Conservation (phyloP, 2,113 vertebrate genomes). For the Megaleporinus macrocephalus region DNA sequence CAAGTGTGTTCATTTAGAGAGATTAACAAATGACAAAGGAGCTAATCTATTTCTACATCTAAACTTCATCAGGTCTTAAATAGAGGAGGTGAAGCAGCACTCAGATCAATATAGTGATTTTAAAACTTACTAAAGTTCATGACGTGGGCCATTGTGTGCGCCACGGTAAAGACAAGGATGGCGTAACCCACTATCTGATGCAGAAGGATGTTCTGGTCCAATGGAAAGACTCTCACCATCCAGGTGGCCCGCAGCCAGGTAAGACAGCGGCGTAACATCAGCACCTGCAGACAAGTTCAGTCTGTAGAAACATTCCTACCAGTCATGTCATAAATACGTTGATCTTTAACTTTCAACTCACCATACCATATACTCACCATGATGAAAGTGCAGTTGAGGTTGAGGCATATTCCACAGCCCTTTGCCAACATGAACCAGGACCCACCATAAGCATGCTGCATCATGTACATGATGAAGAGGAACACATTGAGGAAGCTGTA, state of each 20-base stretch:
- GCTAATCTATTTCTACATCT: not conserved
- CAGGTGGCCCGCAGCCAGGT: conserved; percentile 84
- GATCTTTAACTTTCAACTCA: not conserved
- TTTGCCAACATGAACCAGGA: conserved; percentile 79
- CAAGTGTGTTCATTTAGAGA: not conserved
- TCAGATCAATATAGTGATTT: too few relatives aligned
- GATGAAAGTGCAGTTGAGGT: conserved; percentile 89
- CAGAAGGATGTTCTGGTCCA: conserved; percentile 84
- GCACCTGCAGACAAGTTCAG: conserved; percentile 69
- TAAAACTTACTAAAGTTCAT: conserved; percentile 78
- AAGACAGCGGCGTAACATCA: conserved; percentile 87
- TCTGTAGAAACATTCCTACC: not conserved
- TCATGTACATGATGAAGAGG: conserved; percentile 77
- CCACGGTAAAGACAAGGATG: conserved; percentile 70
- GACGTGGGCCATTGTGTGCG: conserved; percentile 81
- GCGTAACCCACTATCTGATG: conserved; percentile 86
- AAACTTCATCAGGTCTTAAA: too few relatives aligned
- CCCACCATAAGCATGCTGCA: conserved; percentile 58
- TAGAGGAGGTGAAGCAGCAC: too few relatives aligned
- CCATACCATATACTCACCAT: conserved; percentile 70
- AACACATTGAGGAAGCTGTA: conserved; percentile 74
- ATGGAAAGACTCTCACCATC: conserved; percentile 78
- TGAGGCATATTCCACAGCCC: conserved; percentile 88
- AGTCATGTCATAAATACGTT: not conserved
- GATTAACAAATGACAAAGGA: not conserved